Conservation (phyloP, 2,888 invertebrate genomes). For the Linnaemya vulpina region DNA sequence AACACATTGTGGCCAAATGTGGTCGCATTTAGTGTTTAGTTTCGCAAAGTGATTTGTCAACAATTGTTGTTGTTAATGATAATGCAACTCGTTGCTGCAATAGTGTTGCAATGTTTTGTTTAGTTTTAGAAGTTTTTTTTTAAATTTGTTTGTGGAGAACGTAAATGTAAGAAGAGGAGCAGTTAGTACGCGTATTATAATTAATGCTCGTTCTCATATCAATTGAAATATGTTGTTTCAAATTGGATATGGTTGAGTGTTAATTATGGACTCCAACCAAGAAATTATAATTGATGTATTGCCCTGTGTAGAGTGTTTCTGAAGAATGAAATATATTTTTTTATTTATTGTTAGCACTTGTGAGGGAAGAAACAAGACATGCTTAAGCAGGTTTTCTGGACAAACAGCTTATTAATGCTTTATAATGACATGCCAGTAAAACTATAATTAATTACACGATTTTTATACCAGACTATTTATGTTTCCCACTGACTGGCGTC, state of each 20-base stretch:
- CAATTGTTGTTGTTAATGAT: neutral
- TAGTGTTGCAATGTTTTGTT: conserved; percentile 1
- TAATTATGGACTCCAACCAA: neutral
- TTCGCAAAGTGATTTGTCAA: conserved; percentile 57
- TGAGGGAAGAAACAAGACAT: neutral
- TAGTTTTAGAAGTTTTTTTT: neutral
- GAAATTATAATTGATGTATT: neutral
- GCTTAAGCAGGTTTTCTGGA: neutral
- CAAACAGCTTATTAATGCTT: neutral
- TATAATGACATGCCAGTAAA: neutral
- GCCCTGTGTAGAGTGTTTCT: neutral
- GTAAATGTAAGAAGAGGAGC: neutral
- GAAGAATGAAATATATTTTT: neutral
- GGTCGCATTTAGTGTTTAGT: conserved; percentile 10
- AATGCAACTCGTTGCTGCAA: neutral
- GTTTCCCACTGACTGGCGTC: neutral
- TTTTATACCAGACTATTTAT: neutral
- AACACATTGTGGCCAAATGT: neutral
- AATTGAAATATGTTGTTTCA: neutral
- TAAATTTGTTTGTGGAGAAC: neutral
- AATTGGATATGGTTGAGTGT: neutral
- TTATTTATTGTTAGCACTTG: neutral
- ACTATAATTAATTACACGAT: neutral
- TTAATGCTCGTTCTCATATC: too few species aligned
- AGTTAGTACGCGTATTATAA: neutral